Evolutionary conservation across 2,113 vertebrate genomes (phyloP).

Genomic region (Atrichornis clamosus): DNA sequence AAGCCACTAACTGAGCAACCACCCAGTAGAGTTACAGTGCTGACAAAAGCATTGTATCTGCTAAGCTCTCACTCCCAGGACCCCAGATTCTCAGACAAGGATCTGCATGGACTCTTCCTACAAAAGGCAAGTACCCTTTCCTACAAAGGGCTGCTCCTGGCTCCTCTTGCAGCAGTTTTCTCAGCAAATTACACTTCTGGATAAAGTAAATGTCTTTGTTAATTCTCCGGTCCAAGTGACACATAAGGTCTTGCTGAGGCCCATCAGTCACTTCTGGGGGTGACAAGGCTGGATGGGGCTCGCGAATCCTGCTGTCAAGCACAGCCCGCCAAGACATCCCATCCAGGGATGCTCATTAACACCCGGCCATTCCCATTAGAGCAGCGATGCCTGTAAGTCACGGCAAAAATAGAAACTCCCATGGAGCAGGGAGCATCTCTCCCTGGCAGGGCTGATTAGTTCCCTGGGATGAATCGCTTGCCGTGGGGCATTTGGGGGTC

Average conservation of each 20-base stretch:
- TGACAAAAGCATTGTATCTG: neutral
- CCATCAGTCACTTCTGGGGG: neutral
- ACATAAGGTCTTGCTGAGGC: neutral
- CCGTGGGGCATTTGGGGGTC: neutral
- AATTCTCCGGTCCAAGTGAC: neutral
- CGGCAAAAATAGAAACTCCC: neutral
- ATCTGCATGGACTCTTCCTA: neutral
- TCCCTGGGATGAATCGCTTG: neutral
- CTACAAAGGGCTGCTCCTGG: neutral
- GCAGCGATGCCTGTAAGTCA: neutral
- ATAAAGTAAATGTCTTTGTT: neutral
- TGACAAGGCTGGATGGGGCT: neutral
- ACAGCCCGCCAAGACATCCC: neutral
- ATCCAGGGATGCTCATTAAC: conserved; percentile 18
- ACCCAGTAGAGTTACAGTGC: rapidly evolving
- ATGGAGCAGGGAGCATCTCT: neutral
- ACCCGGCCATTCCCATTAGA: neutral
- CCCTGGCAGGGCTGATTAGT: neutral
- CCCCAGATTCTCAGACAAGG: neutral
- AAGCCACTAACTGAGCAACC: neutral
- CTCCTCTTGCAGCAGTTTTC: neutral
- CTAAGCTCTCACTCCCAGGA: neutral
- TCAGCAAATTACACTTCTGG: neutral
- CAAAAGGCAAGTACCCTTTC: neutral
- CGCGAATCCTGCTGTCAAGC: neutral